Percentiles rank a stretch among this genome's conserved stretches.
These are phyloP conservation scores for Schizopygopsis malacanthus DNA, from an alignment of 2,797 vertebrate genomes.

Conservation along the genomic window DNA sequence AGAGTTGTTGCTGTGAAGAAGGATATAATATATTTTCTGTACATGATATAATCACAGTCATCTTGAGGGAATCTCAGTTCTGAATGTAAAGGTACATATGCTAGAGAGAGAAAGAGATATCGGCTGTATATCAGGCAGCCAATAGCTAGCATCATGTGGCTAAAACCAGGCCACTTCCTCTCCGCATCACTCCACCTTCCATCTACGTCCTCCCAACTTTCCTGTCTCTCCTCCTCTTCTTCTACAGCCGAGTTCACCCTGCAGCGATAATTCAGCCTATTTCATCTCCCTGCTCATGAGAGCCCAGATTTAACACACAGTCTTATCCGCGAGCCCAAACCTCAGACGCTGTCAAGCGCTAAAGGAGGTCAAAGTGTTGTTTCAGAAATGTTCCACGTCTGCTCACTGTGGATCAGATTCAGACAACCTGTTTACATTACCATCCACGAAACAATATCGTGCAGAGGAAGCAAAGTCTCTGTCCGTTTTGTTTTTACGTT, in stretches of 20 bases:
- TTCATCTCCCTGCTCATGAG: constrained; percentile 63
- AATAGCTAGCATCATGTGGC: constrained; percentile 52
- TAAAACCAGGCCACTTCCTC: constrained; percentile 67
- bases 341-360: background rate
- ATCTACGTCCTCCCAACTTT: constrained; percentile 42
- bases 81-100: background rate
- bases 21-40: background rate
- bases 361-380: constrained; percentile 32
- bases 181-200: constrained; percentile 35
- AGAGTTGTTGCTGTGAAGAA: background rate
- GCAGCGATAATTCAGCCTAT: constrained; percentile 67
- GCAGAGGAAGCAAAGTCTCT: background rate
- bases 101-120: background rate
- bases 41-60: constrained; percentile 4
- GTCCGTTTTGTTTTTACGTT: background rate
- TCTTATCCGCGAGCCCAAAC: constrained; percentile 2
- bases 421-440: constrained; percentile 13
- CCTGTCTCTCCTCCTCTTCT: constrained; percentile 57
- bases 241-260: constrained; percentile 54
- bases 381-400: constrained; percentile 13
- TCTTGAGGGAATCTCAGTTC: background rate
- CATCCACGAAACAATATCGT: background rate
- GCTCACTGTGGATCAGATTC: background rate
- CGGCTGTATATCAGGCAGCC: background rate
- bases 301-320: constrained; percentile 40